These are phyloP conservation scores for Eutolmus rufibarbis DNA, from an alignment of 2,888 invertebrate genomes.

Conservation along the genomic window DNA sequence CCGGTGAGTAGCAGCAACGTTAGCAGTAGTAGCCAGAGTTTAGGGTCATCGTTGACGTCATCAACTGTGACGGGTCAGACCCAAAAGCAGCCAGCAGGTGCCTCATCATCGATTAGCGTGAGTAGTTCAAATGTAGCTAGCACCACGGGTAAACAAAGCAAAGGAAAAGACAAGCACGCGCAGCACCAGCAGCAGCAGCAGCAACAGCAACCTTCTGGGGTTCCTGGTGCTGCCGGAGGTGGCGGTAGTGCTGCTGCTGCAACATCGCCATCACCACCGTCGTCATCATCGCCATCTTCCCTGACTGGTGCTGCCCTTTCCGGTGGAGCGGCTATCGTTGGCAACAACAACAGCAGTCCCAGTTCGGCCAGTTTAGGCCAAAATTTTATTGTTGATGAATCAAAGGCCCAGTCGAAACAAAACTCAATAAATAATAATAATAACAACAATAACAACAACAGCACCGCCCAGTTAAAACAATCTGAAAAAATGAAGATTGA, in stretches of 20 bases:
- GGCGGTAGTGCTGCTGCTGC: background rate
- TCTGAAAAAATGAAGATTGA: conserved; percentile 28
- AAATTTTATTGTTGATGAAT: background rate
- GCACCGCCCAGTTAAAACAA: conserved; percentile 54
- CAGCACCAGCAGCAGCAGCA: conserved; percentile 41
- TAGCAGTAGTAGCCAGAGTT: background rate
- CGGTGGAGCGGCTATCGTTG: too few relatives aligned
- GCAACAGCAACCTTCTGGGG: background rate
- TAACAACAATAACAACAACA: background rate
- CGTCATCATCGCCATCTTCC: background rate
- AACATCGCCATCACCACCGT: background rate
- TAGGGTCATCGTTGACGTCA: background rate
- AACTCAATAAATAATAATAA: conserved; percentile 51
- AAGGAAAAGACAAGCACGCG: conserved; percentile 21
- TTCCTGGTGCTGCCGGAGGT: background rate
- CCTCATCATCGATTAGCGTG: background rate
- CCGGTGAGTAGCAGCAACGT: background rate
- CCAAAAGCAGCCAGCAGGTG: background rate
- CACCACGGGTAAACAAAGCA: background rate
- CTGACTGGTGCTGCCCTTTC: background rate
- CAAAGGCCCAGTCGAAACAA: background rate
- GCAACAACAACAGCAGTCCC: conserved; percentile 38
- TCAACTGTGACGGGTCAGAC: background rate
- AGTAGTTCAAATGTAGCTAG: background rate
- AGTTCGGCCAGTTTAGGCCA: background rate